Base-by-base conservation (phyloP, 2,113 vertebrate species). In the Dunckerocampus dactyliophorus region DNA sequence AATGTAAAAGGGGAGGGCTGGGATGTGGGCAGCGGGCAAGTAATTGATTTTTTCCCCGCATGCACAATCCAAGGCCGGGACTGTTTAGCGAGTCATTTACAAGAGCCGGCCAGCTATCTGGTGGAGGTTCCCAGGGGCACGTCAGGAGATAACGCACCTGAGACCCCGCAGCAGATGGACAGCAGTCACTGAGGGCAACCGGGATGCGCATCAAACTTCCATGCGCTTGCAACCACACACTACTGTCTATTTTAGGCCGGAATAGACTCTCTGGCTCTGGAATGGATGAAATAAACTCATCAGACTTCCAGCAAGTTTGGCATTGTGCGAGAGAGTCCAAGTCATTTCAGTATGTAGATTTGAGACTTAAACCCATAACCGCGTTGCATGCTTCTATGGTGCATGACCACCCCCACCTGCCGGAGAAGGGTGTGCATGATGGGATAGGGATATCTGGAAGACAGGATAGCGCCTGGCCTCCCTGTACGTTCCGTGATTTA, bases 11-110 rank as follows among this genome's bases (percentile, higher is more conserved):
- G 83, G 84, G 85, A 22, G 28, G 19, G 54, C 31, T 21, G 54
- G 37, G 1, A n/a, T 5, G 34, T 17, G 54, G 54, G 39, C 37
- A 43, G 54, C 54, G 54, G 87, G 86, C 81, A 84, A 87, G 86
- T 90, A 90, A 91, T 90, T 90, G 87, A 90, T 90, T 91, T 84
- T 56, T 83, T 79, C 79, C 79, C 79, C 77, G 48, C 88, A 89
- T 86, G 84, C 79, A 82, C 82, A 87, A 85, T 86, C 81, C 86
- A 86, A 43, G 87, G 77, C 77, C 79, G 81, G 80, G 82, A 82
- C 85, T 84, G 80, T 87, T 90, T 89, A 88, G 87, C 75, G 84
- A 87, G 82, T 86, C 83, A 88, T 89, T 89, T 87, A 87, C 87
- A 87, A 85, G 80, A 85, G 79, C 80, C 85, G 79, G 80, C 80